Conservation (phyloP, 2,797 vertebrate species). For the Rhincodon typus region DNA sequence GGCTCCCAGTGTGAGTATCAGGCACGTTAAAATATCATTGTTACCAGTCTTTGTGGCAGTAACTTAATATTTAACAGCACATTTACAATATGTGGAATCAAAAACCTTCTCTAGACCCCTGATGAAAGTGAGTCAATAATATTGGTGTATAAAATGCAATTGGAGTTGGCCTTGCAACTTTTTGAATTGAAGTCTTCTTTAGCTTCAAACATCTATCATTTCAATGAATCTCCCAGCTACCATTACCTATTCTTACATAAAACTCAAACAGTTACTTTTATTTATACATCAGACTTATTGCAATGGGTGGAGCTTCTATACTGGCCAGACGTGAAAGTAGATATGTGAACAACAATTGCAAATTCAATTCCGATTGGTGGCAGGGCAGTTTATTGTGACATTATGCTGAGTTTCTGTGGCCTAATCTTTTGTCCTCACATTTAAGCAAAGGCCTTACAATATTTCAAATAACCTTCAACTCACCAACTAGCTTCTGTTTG, state of each 20-base stretch:
- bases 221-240: not conserved
- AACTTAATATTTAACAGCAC: not conserved
- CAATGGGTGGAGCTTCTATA: not conserved
- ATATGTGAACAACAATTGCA: not conserved
- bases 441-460: not conserved
- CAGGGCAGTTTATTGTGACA: not conserved
- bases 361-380: not conserved
- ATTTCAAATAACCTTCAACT: not conserved
- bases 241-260: not conserved
- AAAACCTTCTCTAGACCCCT: not conserved
- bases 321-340: not conserved
- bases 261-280: not conserved
- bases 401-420: not conserved
- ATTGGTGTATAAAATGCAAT: not conserved
- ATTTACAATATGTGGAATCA: not conserved
- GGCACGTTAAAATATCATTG: not conserved
- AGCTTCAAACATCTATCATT: not conserved
- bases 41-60: not conserved
- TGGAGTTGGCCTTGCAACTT: not conserved
- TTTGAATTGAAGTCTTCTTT: not conserved
- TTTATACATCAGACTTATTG: not conserved
- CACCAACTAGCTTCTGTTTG: not conserved
- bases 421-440: not conserved
- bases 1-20: not conserved
- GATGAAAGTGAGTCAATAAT: not conserved